A percentile compares a stretch with the other conserved stretches of the same genome.
These are phyloP conservation scores for Anthonomus grandis DNA, from an alignment of 1,140 invertebrate species.

Conservation along the genomic window DNA sequence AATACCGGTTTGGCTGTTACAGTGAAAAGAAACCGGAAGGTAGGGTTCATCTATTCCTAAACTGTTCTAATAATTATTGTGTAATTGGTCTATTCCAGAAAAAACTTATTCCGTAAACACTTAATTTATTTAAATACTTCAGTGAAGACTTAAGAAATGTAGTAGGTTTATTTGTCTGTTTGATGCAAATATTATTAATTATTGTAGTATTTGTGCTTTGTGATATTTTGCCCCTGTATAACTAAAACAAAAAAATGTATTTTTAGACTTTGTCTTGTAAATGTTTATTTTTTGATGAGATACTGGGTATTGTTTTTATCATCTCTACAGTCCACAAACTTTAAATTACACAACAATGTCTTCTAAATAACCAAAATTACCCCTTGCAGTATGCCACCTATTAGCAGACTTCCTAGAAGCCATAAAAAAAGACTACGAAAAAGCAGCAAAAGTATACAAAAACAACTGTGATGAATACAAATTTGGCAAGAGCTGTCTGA, in stretches of 20 bases:
- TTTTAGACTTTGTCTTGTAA: too few relatives aligned
- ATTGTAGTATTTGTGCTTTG: too few relatives aligned
- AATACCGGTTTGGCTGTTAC: constrained; percentile 89
- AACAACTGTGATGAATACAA: constrained; percentile 81
- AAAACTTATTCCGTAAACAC: too few relatives aligned
- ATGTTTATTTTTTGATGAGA: neutral
- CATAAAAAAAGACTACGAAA: constrained; percentile 73
- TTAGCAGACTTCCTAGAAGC: constrained; percentile 84
- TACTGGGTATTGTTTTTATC: neutral
- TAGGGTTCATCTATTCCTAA: constrained; percentile 41
- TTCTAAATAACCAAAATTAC: constrained; percentile 19
- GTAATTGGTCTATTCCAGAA: too few relatives aligned
- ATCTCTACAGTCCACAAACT: too few relatives aligned
- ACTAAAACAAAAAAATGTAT: too few relatives aligned
- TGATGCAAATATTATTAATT: too few relatives aligned
- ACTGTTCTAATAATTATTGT: too few relatives aligned
- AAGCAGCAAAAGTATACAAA: constrained; percentile 75
- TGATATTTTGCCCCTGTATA: too few relatives aligned
- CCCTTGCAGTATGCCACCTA: constrained; percentile 77
- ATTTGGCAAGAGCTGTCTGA: constrained; percentile 78
- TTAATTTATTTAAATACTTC: too few relatives aligned
- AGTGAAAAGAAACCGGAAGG: constrained; percentile 78
- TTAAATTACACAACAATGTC: neutral
- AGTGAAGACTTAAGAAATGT: too few relatives aligned
- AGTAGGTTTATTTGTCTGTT: too few relatives aligned